phyloP scores from a whole-genome alignment of 2,888 invertebrate species.

The Drosophila merina region DNA sequence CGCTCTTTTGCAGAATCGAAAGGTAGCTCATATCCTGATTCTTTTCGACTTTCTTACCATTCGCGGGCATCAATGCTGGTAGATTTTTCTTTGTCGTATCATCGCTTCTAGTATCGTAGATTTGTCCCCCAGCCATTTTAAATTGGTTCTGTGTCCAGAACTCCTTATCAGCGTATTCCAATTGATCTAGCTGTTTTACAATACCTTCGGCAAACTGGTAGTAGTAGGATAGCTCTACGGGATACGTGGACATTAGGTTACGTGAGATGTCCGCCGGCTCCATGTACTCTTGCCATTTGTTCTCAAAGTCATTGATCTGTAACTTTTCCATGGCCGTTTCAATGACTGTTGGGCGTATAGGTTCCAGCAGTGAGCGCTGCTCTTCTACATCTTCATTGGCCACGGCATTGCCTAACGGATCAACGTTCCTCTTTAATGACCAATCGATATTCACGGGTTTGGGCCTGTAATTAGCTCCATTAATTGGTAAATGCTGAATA shows the following conservation, averaged over 20 bases:
- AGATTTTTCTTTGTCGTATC: background rate
- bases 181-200: conserved; percentile 41
- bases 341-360: conserved; percentile 62
- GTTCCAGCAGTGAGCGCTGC: conserved; percentile 66
- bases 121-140: conserved; percentile 51
- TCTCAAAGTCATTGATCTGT: conserved; percentile 50
- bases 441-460: conserved; percentile 75
- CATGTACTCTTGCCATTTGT: conserved; percentile 79
- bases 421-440: conserved; percentile 74
- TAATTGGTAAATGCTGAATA: conserved; percentile 49
- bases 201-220: conserved; percentile 86
- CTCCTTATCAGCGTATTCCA: conserved; percentile 56
- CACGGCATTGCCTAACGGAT: conserved; percentile 67
- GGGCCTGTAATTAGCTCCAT: conserved; percentile 66
- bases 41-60: background rate
- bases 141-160: conserved; percentile 66
- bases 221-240: conserved; percentile 89
- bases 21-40: conserved; percentile 49
- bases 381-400: conserved; percentile 58
- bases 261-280: conserved; percentile 89
- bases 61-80: conserved; percentile 38
- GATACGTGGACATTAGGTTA: conserved; percentile 85
- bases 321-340: conserved; percentile 42
- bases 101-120: conserved; percentile 36
- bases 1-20: conserved; percentile 65